Evolutionary conservation across 2,888 invertebrate species (phyloP).

Genomic region (Oasisia sp.): DNA sequence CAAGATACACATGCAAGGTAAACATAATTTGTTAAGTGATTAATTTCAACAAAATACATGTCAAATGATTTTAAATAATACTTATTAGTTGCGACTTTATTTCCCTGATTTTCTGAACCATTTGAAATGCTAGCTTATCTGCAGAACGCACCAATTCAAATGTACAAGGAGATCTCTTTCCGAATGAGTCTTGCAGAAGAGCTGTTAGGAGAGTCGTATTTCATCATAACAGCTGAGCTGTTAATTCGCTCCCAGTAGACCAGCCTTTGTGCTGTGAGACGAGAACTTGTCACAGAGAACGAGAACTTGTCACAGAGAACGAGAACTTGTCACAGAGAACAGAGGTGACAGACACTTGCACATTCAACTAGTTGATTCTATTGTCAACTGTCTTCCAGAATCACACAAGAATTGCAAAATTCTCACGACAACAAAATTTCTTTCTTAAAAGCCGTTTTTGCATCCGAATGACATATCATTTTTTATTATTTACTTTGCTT

Average conservation of each 20-base stretch:
- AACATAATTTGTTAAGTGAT: not conserved
- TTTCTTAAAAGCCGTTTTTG: not conserved
- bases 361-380: not conserved
- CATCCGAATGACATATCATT: not conserved
- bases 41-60: not conserved
- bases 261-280: not conserved
- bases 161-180: not conserved
- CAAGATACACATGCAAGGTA: not conserved
- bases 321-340: not conserved
- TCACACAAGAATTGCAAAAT: not conserved
- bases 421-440: not conserved
- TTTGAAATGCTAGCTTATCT: not conserved
- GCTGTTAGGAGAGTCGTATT: not conserved
- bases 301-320: not conserved
- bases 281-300: not conserved
- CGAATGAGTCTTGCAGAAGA: not conserved
- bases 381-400: not conserved
- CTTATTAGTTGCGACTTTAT: not conserved
- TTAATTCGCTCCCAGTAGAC: not conserved
- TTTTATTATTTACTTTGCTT: not conserved
- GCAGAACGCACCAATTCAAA: not conserved
- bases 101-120: not conserved
- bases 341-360: not conserved
- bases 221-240: constrained; percentile 3
- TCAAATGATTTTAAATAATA: not conserved